Base-by-base conservation (phyloP, 2,797 vertebrate species). In the Hippocampus kuda region DNA sequence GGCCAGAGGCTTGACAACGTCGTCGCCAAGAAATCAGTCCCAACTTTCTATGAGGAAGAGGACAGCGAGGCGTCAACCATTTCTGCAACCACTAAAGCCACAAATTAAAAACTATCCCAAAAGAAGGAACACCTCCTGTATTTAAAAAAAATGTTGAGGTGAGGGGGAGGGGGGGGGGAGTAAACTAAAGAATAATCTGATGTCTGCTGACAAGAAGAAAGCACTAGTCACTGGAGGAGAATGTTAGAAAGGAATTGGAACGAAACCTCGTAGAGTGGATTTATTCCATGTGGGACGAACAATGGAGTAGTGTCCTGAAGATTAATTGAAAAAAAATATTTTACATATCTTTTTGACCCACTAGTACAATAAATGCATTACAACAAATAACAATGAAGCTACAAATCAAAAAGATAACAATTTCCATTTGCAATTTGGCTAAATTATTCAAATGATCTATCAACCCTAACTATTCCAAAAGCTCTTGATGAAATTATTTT, bases 1-100 rank as follows among this genome's bases (percentile, higher is more conserved):
- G 97, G 97, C 79, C 93, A 95, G 84, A 92, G 92, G 85, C 85
- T 99, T 86, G 93, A 96, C 82, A 97, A 94, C 0, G 97, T 99
- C 66, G 97, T 98, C 20, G 97, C 96, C 71, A 99, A 99, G 89
- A 99, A 99, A 84, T 99, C 96, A 24, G 96, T 93, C 69, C 97
- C 97, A 68, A 93, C 93, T 81, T 99, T 95, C 86, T 92, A 92
- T 41, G 94, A 97, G 68, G 96, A 98, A 75, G 94, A 96, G 10
- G 87, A 88, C 34, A 80, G 78, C 48, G 83, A 85, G 26, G 59
- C 69, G 8, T 41, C 78, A 4, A 70, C 77, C 0, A 51, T 60
- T 38, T 70, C 85, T 13, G 13, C 73, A 65, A 84, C 80, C 74
- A 72, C 69, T 75, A 85, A 82, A 69, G 70, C 84, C 65, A 81